A percentile compares a stretch with the other conserved stretches of the same genome.
Evolutionary conservation across 2,888 invertebrate genomes (phyloP).

Genomic region (Omphaloscelis lunosa): DNA sequence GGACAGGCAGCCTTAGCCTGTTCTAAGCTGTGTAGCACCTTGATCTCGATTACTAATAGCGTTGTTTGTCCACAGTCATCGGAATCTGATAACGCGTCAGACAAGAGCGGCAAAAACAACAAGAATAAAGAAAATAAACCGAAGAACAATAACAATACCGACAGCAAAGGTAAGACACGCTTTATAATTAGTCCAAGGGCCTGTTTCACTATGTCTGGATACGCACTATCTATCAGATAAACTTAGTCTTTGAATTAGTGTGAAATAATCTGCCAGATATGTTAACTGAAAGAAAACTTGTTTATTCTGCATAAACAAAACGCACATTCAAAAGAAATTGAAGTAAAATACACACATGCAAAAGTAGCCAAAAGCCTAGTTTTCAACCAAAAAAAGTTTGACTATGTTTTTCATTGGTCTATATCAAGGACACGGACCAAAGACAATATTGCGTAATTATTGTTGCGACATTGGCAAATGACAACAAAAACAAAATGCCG

Average conservation of each 20-base stretch:
- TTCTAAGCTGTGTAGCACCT: background rate
- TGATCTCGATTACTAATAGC: background rate
- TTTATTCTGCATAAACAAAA: too few species aligned
- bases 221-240: background rate
- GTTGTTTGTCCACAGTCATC: slow-evolving; percentile 79
- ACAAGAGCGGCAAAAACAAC: slow-evolving; percentile 84
- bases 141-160: slow-evolving; percentile 85
- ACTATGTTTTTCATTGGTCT: too few species aligned
- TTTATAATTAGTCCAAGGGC: background rate
- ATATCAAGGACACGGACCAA: too few species aligned
- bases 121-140: slow-evolving; percentile 88
- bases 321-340: too few species aligned
- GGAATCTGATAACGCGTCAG: slow-evolving; percentile 87
- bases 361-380: too few species aligned
- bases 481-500: too few species aligned
- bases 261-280: background rate
- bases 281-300: background rate
- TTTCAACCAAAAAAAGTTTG: too few species aligned
- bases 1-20: background rate
- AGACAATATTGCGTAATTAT: too few species aligned
- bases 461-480: too few species aligned
- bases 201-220: background rate
- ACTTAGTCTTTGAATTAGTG: background rate
- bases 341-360: too few species aligned
- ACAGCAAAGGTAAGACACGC: slow-evolving; percentile 78